Percentiles rank a stretch among this genome's conserved stretches.
Evolutionary conservation across 2,888 invertebrate species (phyloP).

Genomic region (Diarsia dahlii): DNA sequence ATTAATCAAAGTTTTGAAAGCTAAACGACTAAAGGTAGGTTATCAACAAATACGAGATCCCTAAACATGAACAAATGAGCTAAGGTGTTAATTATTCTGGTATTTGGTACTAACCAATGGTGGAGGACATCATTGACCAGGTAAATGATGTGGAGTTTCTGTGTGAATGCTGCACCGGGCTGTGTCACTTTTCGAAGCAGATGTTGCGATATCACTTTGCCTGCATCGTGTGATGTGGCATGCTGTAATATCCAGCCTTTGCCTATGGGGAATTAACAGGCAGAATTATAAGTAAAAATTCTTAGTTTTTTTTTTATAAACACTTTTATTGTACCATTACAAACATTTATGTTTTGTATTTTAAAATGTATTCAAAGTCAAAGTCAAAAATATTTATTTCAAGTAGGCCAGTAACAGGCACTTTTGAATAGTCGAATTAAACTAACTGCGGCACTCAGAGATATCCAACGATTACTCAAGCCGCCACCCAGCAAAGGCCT

Average conservation of each 20-base stretch:
- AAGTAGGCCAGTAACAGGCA: too few species aligned
- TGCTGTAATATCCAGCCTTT: slow-evolving; percentile 99
- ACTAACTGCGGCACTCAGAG: too few species aligned
- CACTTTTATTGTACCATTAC: neutral
- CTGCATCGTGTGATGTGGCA: slow-evolving; percentile 95
- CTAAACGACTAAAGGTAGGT: slow-evolving; percentile 37
- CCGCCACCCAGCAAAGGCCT: too few species aligned
- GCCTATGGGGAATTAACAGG: slow-evolving; percentile 82
- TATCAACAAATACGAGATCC: slow-evolving; percentile 53
- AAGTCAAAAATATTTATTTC: too few species aligned
- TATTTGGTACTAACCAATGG: slow-evolving; percentile 95
- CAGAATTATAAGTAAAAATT: slow-evolving; percentile 5
- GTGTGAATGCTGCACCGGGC: slow-evolving; percentile 94
- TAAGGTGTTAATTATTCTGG: slow-evolving; percentile 28
- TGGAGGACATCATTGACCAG: slow-evolving; percentile 99
- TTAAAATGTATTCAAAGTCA: slow-evolving; percentile 6
- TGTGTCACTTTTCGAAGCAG: slow-evolving; percentile 95
- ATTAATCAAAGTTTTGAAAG: slow-evolving; percentile 33
- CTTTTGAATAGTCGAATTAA: too few species aligned
- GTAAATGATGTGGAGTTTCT: slow-evolving; percentile 99
- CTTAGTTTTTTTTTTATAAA: neutral
- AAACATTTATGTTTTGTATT: slow-evolving; percentile 4
- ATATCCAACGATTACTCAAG: too few species aligned
- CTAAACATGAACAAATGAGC: slow-evolving; percentile 51
- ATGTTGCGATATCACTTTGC: slow-evolving; percentile 97